These are phyloP conservation scores for Orycteropus afer DNA, from an alignment of 2,113 vertebrate genomes.

Conservation along the genomic window DNA sequence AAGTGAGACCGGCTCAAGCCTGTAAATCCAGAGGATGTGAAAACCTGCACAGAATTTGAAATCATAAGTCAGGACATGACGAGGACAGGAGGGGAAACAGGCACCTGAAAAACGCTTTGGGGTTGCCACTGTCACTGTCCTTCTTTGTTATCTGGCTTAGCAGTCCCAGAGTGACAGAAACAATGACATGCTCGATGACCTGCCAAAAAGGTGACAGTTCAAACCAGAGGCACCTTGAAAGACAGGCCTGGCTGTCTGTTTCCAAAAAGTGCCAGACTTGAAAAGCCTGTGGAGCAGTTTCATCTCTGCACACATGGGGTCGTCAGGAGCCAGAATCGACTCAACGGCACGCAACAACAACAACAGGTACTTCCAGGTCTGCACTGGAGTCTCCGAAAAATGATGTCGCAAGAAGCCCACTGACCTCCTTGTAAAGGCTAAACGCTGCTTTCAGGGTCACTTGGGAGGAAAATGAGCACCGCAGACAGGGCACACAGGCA, in stretches of 20 bases:
- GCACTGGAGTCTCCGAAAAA: neutral
- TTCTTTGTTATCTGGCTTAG: fast-evolving
- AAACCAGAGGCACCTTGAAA: too few species aligned
- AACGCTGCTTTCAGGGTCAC: neutral
- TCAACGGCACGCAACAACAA: too few species aligned
- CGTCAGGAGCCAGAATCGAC: too few species aligned
- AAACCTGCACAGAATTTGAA: neutral
- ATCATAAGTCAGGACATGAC: fast-evolving
- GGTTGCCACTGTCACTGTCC: fast-evolving
- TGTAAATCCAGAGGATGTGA: neutral
- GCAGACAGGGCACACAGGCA: neutral
- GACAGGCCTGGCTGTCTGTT: neutral
- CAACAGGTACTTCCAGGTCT: neutral
- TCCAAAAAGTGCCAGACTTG: too few species aligned
- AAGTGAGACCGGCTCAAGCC: neutral
- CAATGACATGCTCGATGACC: neutral
- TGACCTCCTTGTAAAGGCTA: neutral
- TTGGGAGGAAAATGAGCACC: fast-evolving
- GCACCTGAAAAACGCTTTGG: neutral
- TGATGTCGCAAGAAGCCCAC: neutral
- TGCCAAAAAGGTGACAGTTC: too few species aligned
- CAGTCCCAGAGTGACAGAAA: too few species aligned
- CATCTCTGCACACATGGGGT: too few species aligned
- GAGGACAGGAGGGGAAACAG: neutral
- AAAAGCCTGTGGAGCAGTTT: too few species aligned